These are phyloP conservation scores for Nilaparvata lugens DNA, from an alignment of 1,140 invertebrate species.

Conservation along the genomic window DNA sequence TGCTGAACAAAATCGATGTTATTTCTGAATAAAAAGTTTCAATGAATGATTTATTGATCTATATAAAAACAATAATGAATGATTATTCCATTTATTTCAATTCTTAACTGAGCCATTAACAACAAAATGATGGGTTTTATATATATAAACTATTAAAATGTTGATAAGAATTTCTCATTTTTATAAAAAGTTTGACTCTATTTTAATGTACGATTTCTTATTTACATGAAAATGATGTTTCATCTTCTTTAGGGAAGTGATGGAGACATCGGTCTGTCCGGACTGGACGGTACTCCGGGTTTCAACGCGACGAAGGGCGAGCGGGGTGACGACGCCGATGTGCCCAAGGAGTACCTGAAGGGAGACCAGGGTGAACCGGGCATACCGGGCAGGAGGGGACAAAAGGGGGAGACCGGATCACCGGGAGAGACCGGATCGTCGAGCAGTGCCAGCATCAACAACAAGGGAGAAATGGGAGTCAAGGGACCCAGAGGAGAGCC, in stretches of 20 bases:
- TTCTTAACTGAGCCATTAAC: too few species aligned
- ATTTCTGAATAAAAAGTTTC: too few species aligned
- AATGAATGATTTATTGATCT: too few species aligned
- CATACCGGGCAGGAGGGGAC: background rate
- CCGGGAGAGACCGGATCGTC: slow-evolving; percentile 9
- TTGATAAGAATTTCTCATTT: too few species aligned
- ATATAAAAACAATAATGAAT: too few species aligned
- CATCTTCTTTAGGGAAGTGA: background rate
- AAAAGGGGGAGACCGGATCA: slow-evolving; percentile 3
- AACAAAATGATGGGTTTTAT: too few species aligned
- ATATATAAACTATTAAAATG: too few species aligned
- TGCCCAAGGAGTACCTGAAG: background rate
- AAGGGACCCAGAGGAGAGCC: slow-evolving; percentile 26
- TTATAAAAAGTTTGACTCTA: too few species aligned
- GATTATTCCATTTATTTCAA: too few species aligned
- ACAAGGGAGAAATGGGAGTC: slow-evolving; percentile 26
- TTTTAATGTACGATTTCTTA: too few species aligned
- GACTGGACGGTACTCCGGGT: slow-evolving; percentile 19
- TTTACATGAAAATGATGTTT: too few species aligned
- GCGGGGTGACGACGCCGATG: slow-evolving; percentile 8
- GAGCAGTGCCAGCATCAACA: background rate
- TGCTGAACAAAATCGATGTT: too few species aligned
- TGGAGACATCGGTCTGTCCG: slow-evolving; percentile 14
- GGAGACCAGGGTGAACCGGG: slow-evolving; percentile 1
- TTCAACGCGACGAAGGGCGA: slow-evolving; percentile 34